Evolutionary conservation across 2,797 vertebrate species (phyloP).

Genomic region (Phalloptychus januarius): DNA sequence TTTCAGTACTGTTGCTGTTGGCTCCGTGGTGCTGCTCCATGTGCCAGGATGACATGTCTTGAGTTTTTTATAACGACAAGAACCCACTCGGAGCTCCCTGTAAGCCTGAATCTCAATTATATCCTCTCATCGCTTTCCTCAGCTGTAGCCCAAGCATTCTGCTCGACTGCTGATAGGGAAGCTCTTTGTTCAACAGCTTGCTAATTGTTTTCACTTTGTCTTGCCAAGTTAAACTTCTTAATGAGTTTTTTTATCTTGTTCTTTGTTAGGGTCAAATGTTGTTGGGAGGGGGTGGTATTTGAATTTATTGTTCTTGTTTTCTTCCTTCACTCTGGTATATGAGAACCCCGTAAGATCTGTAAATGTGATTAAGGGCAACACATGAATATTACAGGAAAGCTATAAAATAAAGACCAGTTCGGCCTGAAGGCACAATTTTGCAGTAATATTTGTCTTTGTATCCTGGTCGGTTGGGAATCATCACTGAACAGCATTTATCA

Average conservation of each 20-base stretch:
- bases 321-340: conserved; percentile 4
- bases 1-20: conserved; percentile 54
- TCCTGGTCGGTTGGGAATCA: conserved; percentile 14
- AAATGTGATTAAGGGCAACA: conserved; percentile 41
- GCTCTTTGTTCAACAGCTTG: conserved; percentile 21
- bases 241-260: conserved; percentile 19
- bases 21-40: conserved; percentile 38
- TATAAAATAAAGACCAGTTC: conserved; percentile 12
- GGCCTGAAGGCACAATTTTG: conserved; percentile 5
- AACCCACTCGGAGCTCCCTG: conserved; percentile 37
- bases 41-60: conserved; percentile 46
- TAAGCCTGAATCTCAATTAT: conserved; percentile 41
- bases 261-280: conserved; percentile 34
- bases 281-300: conserved; percentile 26
- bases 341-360: conserved; percentile 9
- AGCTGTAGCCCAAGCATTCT: conserved; percentile 42
- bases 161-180: conserved; percentile 51
- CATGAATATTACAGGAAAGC: conserved; percentile 31
- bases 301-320: conserved; percentile 34
- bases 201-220: conserved; percentile 64
- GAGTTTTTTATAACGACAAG: conserved; percentile 45
- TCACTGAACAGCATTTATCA: conserved; percentile 20
- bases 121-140: conserved; percentile 44
- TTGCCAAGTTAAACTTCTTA: conserved; percentile 50
- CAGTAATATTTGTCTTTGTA: conserved; percentile 15